Conservation (phyloP, 1,140 invertebrate genomes). For the Aphaenogaster floridana region DNA sequence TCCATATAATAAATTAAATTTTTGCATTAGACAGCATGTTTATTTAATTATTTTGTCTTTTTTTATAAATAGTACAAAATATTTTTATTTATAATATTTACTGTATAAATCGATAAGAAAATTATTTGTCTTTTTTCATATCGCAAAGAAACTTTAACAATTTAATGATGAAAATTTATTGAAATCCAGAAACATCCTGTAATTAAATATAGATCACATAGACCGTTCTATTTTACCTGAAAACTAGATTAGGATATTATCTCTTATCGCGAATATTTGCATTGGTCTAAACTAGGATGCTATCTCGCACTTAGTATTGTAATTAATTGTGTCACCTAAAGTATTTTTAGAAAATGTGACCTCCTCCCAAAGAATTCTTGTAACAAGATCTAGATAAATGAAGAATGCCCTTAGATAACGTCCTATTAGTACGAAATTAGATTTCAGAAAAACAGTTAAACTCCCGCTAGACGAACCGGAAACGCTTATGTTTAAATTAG, state of each 20-base stretch:
- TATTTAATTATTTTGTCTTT: not conserved
- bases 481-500: constrained; percentile 38
- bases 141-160: not conserved
- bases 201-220: constrained; percentile 34
- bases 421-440: constrained; percentile 34
- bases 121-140: not conserved
- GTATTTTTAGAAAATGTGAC: constrained; percentile 29
- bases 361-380: not conserved
- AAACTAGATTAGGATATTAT: constrained; percentile 35
- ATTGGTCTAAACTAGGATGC: constrained; percentile 21
- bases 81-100: not conserved
- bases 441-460: constrained; percentile 6
- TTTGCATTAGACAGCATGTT: not conserved
- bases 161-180: constrained; percentile 1
- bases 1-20: not conserved
- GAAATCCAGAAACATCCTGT: constrained; percentile 35
- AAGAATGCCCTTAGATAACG: not conserved
- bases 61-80: not conserved
- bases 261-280: constrained; percentile 13
- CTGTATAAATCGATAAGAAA: not conserved
- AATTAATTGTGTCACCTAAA: constrained; percentile 34
- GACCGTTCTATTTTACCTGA: constrained; percentile 29
- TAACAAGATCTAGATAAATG: constrained; percentile 6
- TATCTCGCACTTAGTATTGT: constrained; percentile 17
- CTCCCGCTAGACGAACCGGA: not conserved